phyloP scores from a whole-genome alignment of 2,888 invertebrate genomes.

The Heliconius aoede region DNA sequence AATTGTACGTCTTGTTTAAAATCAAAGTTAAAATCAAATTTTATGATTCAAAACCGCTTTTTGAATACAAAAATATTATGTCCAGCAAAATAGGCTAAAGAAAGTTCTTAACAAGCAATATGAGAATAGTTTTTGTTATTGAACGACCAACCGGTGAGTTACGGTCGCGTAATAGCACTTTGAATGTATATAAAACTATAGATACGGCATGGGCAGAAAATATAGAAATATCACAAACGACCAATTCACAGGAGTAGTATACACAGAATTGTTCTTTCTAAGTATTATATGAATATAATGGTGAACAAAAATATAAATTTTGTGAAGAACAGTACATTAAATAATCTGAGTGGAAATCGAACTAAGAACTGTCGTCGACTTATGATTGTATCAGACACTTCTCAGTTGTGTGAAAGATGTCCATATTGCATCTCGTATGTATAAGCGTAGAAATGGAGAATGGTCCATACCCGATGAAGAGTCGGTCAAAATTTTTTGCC shows the following conservation, averaged over 20 bases:
- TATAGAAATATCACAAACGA: no score
- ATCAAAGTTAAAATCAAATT: not conserved
- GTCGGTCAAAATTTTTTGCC: no score
- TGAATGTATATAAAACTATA: not conserved
- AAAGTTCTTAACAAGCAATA: conserved; percentile 23
- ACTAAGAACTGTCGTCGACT: no score
- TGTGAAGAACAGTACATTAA: no score
- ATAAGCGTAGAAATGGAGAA: no score
- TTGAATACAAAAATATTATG: conserved; percentile 19
- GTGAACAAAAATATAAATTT: no score
- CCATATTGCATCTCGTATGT: no score
- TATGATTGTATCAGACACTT: no score
- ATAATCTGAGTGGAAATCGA: no score
- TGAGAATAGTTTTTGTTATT: conserved; percentile 44
- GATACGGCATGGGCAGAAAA: conserved; percentile 2
- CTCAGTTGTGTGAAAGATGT: no score
- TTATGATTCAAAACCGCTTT: not conserved
- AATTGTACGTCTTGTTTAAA: not conserved
- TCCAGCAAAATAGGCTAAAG: conserved; percentile 6
- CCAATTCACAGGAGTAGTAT: no score
- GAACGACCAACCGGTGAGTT: conserved; percentile 34
- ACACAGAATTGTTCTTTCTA: not conserved
- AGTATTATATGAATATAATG: not conserved
- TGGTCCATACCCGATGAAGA: no score
- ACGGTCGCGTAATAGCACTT: conserved; percentile 17